phyloP scores from a whole-genome alignment of 1,140 invertebrate species.

The Lasioglossum baleicum region DNA sequence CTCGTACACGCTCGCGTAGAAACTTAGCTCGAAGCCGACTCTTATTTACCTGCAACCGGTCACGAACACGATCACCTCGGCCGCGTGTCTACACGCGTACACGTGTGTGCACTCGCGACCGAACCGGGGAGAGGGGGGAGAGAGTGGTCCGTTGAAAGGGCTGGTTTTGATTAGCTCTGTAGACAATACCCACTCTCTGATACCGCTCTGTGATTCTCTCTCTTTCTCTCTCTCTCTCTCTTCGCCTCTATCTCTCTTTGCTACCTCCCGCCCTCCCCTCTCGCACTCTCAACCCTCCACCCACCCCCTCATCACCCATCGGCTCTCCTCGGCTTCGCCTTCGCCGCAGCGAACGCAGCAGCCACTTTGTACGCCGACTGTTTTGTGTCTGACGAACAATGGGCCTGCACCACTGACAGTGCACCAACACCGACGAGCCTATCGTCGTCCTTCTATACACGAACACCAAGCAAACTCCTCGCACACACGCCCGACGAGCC shows the following conservation, averaged over 20 bases:
- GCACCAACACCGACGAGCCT: constrained; percentile 61
- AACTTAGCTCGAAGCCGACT: constrained; percentile 48
- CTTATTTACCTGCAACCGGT: constrained; percentile 53
- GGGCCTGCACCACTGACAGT: constrained; percentile 73
- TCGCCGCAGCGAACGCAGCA: constrained; percentile 71
- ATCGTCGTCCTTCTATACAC: constrained; percentile 40
- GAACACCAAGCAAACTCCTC: constrained; percentile 43
- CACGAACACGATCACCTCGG: background rate
- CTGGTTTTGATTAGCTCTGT: constrained; percentile 80
- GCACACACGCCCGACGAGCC: constrained; percentile 16
- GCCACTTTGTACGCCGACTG: constrained; percentile 79
- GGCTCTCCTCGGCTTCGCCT: constrained; percentile 58
- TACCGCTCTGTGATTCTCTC: constrained; percentile 69
- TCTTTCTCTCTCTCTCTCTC: constrained; percentile 53
- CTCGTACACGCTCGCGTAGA: constrained; percentile 5
- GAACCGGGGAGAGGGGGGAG: constrained; percentile 16
- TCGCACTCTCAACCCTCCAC: constrained; percentile 48
- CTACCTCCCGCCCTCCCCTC: constrained; percentile 18
- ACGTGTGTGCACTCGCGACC: constrained; percentile 20
- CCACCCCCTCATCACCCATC: constrained; percentile 53
- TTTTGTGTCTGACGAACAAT: constrained; percentile 79
- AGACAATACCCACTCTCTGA: constrained; percentile 78
- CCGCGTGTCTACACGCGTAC: constrained; percentile 7
- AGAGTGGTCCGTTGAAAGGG: constrained; percentile 77
- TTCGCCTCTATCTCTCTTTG: constrained; percentile 16